Base-by-base conservation (phyloP, 2,888 invertebrate genomes). In the Nemoura dubitans region DNA sequence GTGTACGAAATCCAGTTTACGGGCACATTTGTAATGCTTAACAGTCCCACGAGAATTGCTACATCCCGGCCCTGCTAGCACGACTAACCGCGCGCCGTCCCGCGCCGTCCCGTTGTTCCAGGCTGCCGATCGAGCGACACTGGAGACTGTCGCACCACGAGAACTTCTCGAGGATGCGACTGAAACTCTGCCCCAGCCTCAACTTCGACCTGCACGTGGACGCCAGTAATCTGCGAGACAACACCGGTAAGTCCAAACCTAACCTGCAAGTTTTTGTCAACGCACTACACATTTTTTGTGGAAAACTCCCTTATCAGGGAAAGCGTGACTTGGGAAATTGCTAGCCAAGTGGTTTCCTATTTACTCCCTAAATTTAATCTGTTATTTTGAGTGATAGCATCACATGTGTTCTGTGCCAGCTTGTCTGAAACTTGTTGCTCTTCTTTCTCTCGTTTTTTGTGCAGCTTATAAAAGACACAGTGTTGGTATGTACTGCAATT, bases 111-210 rank as follows among this genome's bases (percentile, higher is more conserved):
- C 76, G 21, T 76, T 26, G n/a, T 91, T 91, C 0, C 89, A 93
- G 93, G 0, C 89, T 90, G 36, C 87, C 88, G n/a, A 89, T 89
- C 7, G 91, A 92, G 87, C 91, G 91, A 83, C 92, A 92, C 89
- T 95, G 94, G 94, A 94, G 93, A 88, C 90, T 94, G 59, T 94
- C 94, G 0, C 92, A 92, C 78, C 93, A 94, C 88, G 95, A 95
- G 90, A 95, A 94, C 90, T 92, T 93, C 82, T 93, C 93, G 0
- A 91, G 94, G 76, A 95, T 95, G 94, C 92, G 94, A 27, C 92
- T 94, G 14, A 94, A 94, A 89, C 90, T 94, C 86, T 90, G 92
- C 29, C 94, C 93, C 0, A 94, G 93, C 89, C 90, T 93, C 81
- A 92, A 92, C 89, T 94, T 93, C 89, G 93, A 94, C 88, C 91